A percentile compares a stretch with the other conserved stretches of the same genome.
phyloP scores from a whole-genome alignment of 53 echinoderm and acorn worm species.

The Holothuria scabra region DNA sequence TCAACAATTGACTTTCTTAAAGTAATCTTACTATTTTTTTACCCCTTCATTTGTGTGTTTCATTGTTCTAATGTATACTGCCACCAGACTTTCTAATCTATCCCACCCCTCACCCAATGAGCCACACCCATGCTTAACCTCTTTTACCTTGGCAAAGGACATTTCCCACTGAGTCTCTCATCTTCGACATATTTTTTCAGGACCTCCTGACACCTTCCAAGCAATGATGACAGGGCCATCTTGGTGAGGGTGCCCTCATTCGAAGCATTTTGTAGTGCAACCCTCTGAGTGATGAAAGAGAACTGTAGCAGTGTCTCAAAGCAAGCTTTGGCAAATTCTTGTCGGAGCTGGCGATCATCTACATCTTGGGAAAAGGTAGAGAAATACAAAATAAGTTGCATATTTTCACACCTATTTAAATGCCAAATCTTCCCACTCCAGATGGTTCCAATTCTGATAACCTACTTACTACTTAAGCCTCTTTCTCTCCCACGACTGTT shows the following conservation, averaged over 20 bases:
- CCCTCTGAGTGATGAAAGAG: conserved; percentile 90
- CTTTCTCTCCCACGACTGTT: no score
- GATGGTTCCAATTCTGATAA: no score
- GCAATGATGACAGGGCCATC: conserved; percentile 93
- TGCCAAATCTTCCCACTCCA: no score
- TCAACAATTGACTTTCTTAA: no score
- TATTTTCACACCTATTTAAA: no score
- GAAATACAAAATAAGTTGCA: no score
- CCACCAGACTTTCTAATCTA: no score
- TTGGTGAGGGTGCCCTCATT: conserved; percentile 96
- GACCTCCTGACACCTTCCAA: conserved; percentile 93
- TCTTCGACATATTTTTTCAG: conserved; percentile 98
- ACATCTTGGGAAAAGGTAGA: conserved; percentile 58
- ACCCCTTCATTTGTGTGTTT: no score
- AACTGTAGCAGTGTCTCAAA: conserved; percentile 97
- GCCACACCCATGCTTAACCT: neutral
- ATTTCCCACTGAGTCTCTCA: conserved; percentile 94
- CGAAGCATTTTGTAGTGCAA: conserved; percentile 48
- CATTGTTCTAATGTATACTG: no score
- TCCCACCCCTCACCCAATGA: neutral
- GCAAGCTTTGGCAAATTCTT: conserved; percentile 99
- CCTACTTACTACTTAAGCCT: no score
- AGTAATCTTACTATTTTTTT: no score
- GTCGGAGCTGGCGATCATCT: conserved; percentile 83
- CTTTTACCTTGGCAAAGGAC: conserved; percentile 90